A percentile compares a stretch with the other conserved stretches of the same genome.
phyloP scores from a whole-genome alignment of 2,797 vertebrate species.

The Zenarchopterus dispar region DNA sequence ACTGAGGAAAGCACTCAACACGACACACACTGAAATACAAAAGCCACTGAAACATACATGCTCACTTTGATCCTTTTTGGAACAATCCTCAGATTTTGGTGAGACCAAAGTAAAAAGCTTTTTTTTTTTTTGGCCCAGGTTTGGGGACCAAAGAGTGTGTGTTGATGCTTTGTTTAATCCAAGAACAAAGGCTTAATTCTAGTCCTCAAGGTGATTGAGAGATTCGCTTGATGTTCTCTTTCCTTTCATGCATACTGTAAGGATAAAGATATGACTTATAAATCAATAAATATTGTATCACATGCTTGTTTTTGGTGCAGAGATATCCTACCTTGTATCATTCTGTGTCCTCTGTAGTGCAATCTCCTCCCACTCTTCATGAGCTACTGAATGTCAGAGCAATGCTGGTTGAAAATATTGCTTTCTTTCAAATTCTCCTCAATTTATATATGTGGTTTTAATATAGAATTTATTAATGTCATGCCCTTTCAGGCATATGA shows the following conservation, averaged over 20 bases:
- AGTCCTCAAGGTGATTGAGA: constrained; percentile 67
- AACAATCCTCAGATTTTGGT: constrained; percentile 73
- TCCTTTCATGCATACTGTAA: constrained; percentile 73
- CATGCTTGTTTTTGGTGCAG: constrained; percentile 60
- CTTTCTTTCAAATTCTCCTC: constrained; percentile 70
- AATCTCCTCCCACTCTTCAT: constrained; percentile 55
- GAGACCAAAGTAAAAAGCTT: constrained; percentile 61
- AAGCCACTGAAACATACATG: constrained; percentile 65
- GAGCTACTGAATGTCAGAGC: constrained; percentile 77
- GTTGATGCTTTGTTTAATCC: constrained; percentile 58
- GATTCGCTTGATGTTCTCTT: constrained; percentile 66
- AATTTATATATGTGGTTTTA: constrained; percentile 80
- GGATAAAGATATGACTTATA: constrained; percentile 79
- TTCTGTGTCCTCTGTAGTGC: constrained; percentile 61
- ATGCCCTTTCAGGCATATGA: constrained; percentile 78
- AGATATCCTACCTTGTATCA: constrained; percentile 59
- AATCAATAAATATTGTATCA: constrained; percentile 78
- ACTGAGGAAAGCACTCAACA: constrained; percentile 76
- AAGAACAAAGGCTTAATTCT: constrained; percentile 71
- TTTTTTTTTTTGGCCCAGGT: constrained; percentile 48
- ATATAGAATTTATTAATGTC: constrained; percentile 83
- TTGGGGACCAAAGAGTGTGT: constrained; percentile 64
- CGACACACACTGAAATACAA: constrained; percentile 72
- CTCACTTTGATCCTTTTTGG: constrained; percentile 75
- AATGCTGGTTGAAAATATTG: constrained; percentile 74